Conservation (phyloP, 1,140 invertebrate species). For the Eciton burchellii region DNA sequence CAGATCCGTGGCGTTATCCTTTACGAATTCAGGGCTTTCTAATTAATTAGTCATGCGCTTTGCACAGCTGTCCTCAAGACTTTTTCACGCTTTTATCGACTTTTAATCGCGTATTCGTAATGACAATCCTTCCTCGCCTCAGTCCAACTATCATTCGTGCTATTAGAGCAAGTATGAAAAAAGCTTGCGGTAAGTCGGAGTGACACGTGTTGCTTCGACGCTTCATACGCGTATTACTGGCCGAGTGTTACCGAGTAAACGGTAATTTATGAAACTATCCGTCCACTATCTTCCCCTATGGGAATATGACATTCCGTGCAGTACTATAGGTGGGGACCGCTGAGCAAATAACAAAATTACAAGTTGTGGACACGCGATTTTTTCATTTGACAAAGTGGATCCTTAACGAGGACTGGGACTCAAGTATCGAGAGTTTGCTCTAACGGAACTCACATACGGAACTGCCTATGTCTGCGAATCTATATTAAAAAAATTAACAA, state of each 20-base stretch:
- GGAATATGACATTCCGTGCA: conserved; percentile 20
- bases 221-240: conserved; percentile 18
- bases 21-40: background rate
- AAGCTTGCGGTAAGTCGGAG: conserved; percentile 3
- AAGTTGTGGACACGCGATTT: conserved; percentile 65
- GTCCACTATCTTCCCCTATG: conserved; percentile 34
- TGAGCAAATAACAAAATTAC: conserved; percentile 14
- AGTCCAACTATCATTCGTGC: background rate
- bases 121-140: background rate
- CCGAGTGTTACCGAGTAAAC: background rate
- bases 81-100: background rate
- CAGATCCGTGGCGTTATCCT: background rate
- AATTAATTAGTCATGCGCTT: background rate
- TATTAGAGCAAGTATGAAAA: conserved; percentile 1
- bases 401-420: background rate
- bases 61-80: background rate
- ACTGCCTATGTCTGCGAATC: background rate
- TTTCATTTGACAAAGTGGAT: conserved; percentile 75
- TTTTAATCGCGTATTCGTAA: background rate
- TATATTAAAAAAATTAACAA: background rate
- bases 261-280: background rate
- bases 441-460: background rate
- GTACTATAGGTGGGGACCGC: background rate
- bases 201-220: conserved; percentile 14
- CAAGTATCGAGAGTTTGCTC: background rate